Conservation (phyloP, 1,140 invertebrate genomes). For the Mya arenaria region DNA sequence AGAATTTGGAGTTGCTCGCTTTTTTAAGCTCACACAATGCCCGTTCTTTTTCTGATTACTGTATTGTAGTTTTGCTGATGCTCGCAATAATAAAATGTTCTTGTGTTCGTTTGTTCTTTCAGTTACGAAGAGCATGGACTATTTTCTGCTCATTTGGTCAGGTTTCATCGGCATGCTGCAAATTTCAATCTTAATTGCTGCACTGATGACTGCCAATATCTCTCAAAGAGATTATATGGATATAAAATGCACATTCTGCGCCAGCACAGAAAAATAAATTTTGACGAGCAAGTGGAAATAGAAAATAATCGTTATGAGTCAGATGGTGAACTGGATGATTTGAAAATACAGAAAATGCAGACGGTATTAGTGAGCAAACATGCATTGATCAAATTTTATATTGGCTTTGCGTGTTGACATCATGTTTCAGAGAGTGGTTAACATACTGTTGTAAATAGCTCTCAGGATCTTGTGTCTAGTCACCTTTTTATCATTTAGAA, state of each 20-base stretch:
- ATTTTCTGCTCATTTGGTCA: not conserved
- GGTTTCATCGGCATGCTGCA: not conserved
- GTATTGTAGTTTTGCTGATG: too few relatives aligned
- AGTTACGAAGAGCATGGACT: not conserved
- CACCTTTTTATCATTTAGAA: not conserved
- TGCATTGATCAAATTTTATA: slow-evolving; percentile 1
- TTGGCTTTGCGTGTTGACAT: slow-evolving; percentile 10
- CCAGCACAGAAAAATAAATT: not conserved
- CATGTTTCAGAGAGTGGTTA: not conserved
- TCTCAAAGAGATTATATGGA: not conserved
- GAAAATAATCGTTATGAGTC: not conserved
- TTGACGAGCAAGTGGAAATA: not conserved
- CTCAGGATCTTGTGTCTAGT: not conserved
- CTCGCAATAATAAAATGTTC: too few relatives aligned
- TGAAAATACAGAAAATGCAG: not conserved
- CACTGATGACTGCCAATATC: slow-evolving; percentile 17
- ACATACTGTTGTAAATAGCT: not conserved
- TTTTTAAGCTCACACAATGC: too few relatives aligned
- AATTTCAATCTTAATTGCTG: slow-evolving; percentile 22
- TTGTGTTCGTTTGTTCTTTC: slow-evolving; percentile 14
- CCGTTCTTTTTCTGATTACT: too few relatives aligned
- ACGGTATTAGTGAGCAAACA: not conserved
- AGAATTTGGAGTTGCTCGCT: too few relatives aligned
- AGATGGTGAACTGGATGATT: not conserved
- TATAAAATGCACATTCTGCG: slow-evolving; percentile 9